Base-by-base conservation (phyloP, 2,113 vertebrate species). In the Melozone crissalis region DNA sequence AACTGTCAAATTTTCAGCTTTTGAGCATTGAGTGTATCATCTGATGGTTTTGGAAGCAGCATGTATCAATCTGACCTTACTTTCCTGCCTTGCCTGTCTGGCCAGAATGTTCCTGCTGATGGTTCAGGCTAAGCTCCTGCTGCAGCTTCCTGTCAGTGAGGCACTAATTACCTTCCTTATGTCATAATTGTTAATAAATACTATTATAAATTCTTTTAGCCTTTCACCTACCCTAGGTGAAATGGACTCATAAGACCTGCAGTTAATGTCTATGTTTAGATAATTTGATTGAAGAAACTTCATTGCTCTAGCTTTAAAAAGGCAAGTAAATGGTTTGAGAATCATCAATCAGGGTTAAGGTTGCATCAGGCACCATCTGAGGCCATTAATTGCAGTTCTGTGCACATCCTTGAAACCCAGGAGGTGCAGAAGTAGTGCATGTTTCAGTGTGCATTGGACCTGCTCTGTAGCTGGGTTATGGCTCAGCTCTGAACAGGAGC, bases 11-110 rank as follows among this genome's bases (percentile, higher is more conserved):
- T 77, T 66, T 52, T 77, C 80, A 39, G 22, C 46, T 77, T 80
- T 57, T 13, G 11, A 73, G 20, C 46, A 4, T 2, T 58, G 24
- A 73, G 8, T 49, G 28, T 2, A 2, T 77, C 26, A 28, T 52
- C 15, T 66, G 22, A 22, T 49, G 68, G 51, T 43, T 73, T 61
- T 81, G 23, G 41, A 84, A 47, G 57, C 18, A 74, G n/a, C 3
- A 0, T 1, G 0, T 80, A 23, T 23, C 3, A 1, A 49, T 44
- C 55, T 61, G 55, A 46, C 24, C 21, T 49, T 81, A 41, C 22
- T 46, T 65, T 92, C 8, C 13, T 61, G 22, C 44, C 21, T 73
- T 93, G 24, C 19, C 47, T 15, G 2, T 52, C 54, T 80, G 35
- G 7, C 39, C 27, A 59, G 30, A 63, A 39, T 74, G 26, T 75